These are phyloP conservation scores for Varanus salvator DNA, from an alignment of 2,113 vertebrate species.

Conservation along the genomic window DNA sequence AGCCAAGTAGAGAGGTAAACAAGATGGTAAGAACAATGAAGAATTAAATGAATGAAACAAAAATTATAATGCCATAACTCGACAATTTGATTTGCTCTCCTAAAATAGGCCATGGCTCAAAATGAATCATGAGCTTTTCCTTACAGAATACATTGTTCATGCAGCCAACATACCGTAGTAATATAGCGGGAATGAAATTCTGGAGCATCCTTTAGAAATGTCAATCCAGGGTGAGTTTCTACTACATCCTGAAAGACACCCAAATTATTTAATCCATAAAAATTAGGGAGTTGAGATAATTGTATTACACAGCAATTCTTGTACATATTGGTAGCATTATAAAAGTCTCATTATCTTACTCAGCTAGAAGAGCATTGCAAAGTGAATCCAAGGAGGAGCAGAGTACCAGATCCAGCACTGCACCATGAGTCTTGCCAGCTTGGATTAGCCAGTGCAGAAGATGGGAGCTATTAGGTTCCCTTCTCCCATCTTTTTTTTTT, in stretches of 20 bases:
- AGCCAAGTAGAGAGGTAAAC: background rate
- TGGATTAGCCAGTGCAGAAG: too few relatives aligned
- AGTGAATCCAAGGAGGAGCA: too few relatives aligned
- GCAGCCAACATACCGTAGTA: slow-evolving; percentile 86
- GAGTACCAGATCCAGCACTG: too few relatives aligned
- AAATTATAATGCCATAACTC: background rate
- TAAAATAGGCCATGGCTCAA: background rate
- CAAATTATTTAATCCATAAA: slow-evolving; percentile 12
- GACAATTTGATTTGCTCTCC: background rate
- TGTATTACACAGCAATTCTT: slow-evolving; percentile 30
- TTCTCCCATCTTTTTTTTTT: background rate
- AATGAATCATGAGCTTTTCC: background rate
- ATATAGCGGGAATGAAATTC: slow-evolving; percentile 99
- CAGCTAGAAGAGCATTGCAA: background rate
- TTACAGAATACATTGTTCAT: background rate
- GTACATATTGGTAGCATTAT: slow-evolving; percentile 38
- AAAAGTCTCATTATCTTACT: slow-evolving; percentile 14
- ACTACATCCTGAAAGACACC: slow-evolving; percentile 89
- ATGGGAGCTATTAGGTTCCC: background rate
- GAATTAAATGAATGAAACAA: slow-evolving; percentile 1
- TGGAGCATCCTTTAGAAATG: slow-evolving; percentile 97
- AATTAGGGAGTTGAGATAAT: slow-evolving; percentile 32
- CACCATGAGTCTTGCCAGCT: too few relatives aligned
- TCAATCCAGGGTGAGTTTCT: slow-evolving; percentile 96
- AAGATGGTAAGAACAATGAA: background rate